phyloP scores from a whole-genome alignment of 2,888 invertebrate genomes.

The Brenthis daphne region DNA sequence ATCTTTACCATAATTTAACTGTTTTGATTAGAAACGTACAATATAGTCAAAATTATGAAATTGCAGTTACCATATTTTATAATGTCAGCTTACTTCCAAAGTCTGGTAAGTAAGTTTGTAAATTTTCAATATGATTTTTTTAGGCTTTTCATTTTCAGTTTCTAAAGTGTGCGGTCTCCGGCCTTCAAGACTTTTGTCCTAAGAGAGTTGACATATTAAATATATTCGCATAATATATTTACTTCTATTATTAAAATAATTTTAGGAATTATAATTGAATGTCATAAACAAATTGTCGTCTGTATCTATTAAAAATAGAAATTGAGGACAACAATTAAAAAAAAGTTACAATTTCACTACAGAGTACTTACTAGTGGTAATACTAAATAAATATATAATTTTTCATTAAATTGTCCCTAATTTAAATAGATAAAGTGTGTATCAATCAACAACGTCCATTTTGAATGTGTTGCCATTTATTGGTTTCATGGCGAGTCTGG shows the following conservation, averaged over 20 bases:
- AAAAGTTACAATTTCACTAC: neutral
- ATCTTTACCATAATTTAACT: constrained; percentile 1
- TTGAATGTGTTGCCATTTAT: constrained; percentile 66
- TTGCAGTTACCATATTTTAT: no score
- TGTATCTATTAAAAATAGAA: neutral
- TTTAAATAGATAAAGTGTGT: constrained; percentile 35
- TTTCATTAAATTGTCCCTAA: constrained; percentile 1
- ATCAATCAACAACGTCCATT: constrained; percentile 73
- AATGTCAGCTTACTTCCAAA: no score
- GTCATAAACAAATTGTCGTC: no score
- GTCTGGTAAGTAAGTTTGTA: no score
- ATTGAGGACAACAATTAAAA: constrained; percentile 5
- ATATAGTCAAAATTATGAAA: no score
- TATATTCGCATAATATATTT: no score
- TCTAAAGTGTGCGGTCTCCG: neutral
- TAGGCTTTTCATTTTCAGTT: neutral
- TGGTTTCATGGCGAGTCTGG: constrained; percentile 68
- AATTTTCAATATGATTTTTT: neutral
- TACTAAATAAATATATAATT: neutral
- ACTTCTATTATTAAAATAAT: no score
- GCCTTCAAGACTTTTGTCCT: no score
- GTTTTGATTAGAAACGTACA: no score
- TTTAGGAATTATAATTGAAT: no score
- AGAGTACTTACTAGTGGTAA: neutral
- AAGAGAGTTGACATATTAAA: no score